Base-by-base conservation (phyloP, 1,140 invertebrate genomes). In the Cyphomyrmex costatus region DNA sequence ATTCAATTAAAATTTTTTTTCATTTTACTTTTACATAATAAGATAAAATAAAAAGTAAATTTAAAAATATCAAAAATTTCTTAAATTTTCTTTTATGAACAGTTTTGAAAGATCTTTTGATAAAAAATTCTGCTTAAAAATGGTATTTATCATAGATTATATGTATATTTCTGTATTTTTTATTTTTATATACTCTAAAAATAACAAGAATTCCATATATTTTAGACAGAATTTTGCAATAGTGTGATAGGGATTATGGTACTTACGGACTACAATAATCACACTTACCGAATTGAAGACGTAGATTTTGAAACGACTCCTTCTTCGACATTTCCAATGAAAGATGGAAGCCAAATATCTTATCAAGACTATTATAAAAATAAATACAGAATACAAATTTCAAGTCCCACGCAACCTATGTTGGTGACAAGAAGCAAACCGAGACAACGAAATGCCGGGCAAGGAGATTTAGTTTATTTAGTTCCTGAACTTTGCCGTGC, bases 341-440 rank as follows among this genome's bases (percentile, higher is more conserved):
- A 95, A 49, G 93, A 96, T 89, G 96, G 96, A 0, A 92, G 95
- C 0, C 68, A 95, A 56, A 96, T 97, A 1, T 95, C 96, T 1
- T 99, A 97, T 90, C 86, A 96, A 3, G 96, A 98, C 3, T 99
- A 99, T 93, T 99, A 99, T 88, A 96, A 96, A 91, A 95, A 95
- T 10, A 96, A 96, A 83, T 98, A 98, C 88, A 93, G 96, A 14
- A 96, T 97, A 12, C 89, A 79, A 0, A 97, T 98, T 56, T 84
- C 0, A 0, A 94, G 97, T 30, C 8, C 68, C 0, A 90, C 94
- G 0, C 97, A 98, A 87, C 97, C 97, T 0, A 82, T 98, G 91
- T 93, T 97, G 2, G 94, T 97, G 0, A 96, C 96, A 0, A 95
- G 95, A 10, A 93, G 96, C 0, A 97, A 96, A 91, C 93, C 95